Conservation (phyloP, 1,140 invertebrate genomes). For the Adelges cooleyi region DNA sequence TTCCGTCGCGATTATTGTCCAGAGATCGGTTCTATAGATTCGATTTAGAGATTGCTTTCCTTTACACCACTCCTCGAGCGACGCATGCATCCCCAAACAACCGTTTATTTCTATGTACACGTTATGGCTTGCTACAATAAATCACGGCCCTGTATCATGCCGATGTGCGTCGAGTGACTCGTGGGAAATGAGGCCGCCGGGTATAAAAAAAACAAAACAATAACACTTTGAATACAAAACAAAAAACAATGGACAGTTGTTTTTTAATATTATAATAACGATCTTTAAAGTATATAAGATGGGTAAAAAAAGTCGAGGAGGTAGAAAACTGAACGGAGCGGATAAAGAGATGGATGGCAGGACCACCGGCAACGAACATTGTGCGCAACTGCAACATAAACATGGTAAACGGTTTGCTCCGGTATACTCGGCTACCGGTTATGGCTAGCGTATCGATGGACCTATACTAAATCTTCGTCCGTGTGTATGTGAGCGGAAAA, state of each 20-base stretch:
- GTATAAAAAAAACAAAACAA: slow-evolving; percentile 7
- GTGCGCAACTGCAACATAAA: slow-evolving; percentile 15
- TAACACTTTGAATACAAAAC: not conserved
- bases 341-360: slow-evolving; percentile 22
- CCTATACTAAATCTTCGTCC: no score
- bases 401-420: slow-evolving; percentile 13
- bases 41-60: no score
- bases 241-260: slow-evolving; percentile 14
- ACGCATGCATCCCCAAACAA: no score
- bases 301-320: no score
- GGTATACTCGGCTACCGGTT: slow-evolving; percentile 15
- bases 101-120: no score
- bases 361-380: slow-evolving; percentile 26
- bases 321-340: not conserved
- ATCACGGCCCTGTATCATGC: slow-evolving; percentile 6
- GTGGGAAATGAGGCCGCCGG: not conserved
- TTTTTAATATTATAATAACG: not conserved
- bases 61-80: no score
- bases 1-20: no score
- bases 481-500: no score
- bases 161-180: not conserved
- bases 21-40: no score
- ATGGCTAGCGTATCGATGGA: not conserved
- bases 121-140: not conserved
- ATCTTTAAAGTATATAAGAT: not conserved